Conservation (phyloP, 2,113 vertebrate species). For the Puffinus mauretanicus region DNA sequence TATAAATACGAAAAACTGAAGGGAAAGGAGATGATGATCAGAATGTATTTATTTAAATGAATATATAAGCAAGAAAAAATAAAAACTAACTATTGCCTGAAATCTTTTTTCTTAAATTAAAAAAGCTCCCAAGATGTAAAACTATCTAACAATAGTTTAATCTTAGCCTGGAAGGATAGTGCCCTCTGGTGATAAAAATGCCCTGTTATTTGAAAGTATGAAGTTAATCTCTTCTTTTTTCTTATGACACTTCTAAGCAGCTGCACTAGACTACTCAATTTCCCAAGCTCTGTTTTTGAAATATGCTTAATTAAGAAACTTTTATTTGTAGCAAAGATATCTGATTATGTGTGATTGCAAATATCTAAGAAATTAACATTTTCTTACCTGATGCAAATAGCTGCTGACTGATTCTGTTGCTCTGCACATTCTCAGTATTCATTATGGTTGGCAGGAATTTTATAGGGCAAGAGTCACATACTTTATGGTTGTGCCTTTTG, state of each 20-base stretch:
- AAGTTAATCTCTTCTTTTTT: neutral
- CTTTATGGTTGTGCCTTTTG: neutral
- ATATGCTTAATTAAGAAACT: neutral
- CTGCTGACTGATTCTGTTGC: neutral
- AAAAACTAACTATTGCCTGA: neutral
- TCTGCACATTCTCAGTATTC: neutral
- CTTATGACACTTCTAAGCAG: neutral
- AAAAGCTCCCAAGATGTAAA: neutral
- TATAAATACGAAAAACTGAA: neutral
- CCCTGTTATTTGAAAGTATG: neutral
- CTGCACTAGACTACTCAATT: neutral
- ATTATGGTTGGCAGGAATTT: neutral
- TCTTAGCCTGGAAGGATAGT: constrained; percentile 43
- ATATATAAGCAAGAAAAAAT: neutral
- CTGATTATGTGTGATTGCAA: neutral
- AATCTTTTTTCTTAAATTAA: neutral
- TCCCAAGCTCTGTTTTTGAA: neutral
- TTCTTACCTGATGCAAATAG: neutral
- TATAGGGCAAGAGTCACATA: neutral
- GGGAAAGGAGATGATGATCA: neutral
- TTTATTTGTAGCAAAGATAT: neutral
- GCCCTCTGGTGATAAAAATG: constrained; percentile 64
- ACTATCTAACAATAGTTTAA: neutral
- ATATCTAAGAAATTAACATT: neutral
- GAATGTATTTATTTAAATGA: neutral